phyloP scores from a whole-genome alignment of 2,888 invertebrate species.

The Blastobasis adustella region DNA sequence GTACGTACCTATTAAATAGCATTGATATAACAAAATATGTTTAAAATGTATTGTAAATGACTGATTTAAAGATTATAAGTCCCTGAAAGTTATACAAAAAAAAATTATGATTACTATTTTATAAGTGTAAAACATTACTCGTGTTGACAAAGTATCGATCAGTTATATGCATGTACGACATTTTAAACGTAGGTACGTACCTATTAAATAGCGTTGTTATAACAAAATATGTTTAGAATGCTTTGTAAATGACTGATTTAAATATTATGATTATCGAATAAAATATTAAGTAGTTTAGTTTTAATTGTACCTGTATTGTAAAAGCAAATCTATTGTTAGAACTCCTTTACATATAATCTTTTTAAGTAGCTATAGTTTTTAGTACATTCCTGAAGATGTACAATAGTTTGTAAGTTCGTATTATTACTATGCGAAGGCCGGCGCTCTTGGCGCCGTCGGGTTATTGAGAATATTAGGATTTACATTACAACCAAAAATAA shows the following conservation, averaged over 20 bases:
- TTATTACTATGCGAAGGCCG: slow-evolving; percentile 24
- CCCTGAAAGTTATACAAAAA: no score
- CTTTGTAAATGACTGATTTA: slow-evolving; percentile 66
- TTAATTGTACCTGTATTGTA: slow-evolving; percentile 31
- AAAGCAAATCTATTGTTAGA: slow-evolving; percentile 24
- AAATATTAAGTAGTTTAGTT: slow-evolving; percentile 44
- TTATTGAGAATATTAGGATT: slow-evolving; percentile 21
- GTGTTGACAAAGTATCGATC: no score
- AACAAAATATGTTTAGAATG: slow-evolving; percentile 29
- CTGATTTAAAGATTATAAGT: slow-evolving; percentile 59
- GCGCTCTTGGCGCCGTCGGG: slow-evolving; percentile 26
- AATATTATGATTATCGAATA: slow-evolving; percentile 50
- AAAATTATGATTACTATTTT: no score
- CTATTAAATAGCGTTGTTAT: slow-evolving; percentile 32
- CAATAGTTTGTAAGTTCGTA: slow-evolving; percentile 44
- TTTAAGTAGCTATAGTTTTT: slow-evolving; percentile 50
- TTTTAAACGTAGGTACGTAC: background rate
- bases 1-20: slow-evolving; percentile 22
- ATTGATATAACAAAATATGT: slow-evolving; percentile 33
- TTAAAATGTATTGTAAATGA: slow-evolving; percentile 53
- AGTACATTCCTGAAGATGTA: slow-evolving; percentile 70
- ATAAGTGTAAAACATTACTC: no score
- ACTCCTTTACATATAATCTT: slow-evolving; percentile 20
- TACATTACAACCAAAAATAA: slow-evolving; percentile 63
- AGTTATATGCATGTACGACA: no score